phyloP scores from a whole-genome alignment of 2,113 vertebrate species.

The western clawed frog (Xenopus tropicalis) region DNA sequence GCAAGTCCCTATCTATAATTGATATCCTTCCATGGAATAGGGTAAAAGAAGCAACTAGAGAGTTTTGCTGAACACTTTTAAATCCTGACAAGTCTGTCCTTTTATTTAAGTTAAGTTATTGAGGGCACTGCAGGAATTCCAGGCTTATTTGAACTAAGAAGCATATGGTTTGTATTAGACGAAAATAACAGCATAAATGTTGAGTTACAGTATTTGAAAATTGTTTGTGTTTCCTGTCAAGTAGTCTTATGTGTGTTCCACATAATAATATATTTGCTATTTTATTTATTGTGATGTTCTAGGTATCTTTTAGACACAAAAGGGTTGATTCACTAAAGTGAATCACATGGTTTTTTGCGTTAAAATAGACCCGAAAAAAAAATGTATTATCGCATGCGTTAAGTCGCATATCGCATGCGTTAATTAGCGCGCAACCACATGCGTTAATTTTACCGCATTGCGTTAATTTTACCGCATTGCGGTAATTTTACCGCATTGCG shows the following conservation, averaged over 20 bases:
- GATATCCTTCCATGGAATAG: constrained; percentile 97
- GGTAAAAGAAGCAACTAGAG: constrained; percentile 90
- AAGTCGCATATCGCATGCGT: too few species aligned
- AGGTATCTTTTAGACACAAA: too few species aligned
- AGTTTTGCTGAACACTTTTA: constrained; percentile 93
- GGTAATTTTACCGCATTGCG: too few species aligned
- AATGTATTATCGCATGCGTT: too few species aligned
- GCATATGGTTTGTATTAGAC: constrained; percentile 59
- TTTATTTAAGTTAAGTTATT: constrained; percentile 74
- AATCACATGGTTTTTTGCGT: too few species aligned
- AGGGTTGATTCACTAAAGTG: too few species aligned
- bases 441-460: too few species aligned
- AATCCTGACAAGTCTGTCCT: constrained; percentile 93
- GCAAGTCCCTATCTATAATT: constrained; percentile 99
- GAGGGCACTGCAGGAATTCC: constrained; percentile 63
- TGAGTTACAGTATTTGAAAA: constrained; percentile 49
- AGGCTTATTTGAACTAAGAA: constrained; percentile 64
- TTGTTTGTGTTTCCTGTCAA: constrained; percentile 42
- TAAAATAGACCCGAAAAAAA: too few species aligned
- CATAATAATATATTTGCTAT: background rate
- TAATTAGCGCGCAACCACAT: too few species aligned
- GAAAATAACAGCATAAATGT: constrained; percentile 44
- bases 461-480: too few species aligned
- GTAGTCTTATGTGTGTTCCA: constrained; percentile 32
- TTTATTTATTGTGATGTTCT: too few species aligned